These are phyloP conservation scores for Gymnodraco acuticeps DNA, from an alignment of 2,797 vertebrate genomes.

Conservation along the genomic window DNA sequence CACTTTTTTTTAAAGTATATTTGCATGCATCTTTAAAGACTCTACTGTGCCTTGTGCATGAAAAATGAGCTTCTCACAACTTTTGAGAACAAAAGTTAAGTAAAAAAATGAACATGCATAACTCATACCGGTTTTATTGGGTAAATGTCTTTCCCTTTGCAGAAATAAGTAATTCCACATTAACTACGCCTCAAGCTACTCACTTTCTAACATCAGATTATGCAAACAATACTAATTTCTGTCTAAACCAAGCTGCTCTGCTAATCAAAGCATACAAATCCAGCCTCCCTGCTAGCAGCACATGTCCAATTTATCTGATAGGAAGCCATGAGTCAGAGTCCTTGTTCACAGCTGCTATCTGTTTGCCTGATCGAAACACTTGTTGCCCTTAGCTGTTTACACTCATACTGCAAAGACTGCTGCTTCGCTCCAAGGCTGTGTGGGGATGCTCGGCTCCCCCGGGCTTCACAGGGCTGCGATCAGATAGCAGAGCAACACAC, in stretches of 20 bases:
- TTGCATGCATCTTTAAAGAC: slow-evolving; percentile 28
- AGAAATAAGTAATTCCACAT: slow-evolving; percentile 9
- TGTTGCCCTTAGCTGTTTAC: slow-evolving; percentile 84
- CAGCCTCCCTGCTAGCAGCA: slow-evolving; percentile 37
- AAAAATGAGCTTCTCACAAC: slow-evolving; percentile 10
- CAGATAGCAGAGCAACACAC: slow-evolving; percentile 64
- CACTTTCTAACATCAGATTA: slow-evolving; percentile 26
- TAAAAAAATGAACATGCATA: slow-evolving; percentile 22
- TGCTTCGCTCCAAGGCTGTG: slow-evolving; percentile 56
- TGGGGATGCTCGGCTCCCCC: slow-evolving; percentile 67
- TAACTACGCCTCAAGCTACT: slow-evolving; percentile 21
- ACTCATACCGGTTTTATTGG: slow-evolving; percentile 12
- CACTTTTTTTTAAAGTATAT: slow-evolving; percentile 4
- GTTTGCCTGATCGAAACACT: slow-evolving; percentile 73
- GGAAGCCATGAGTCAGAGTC: slow-evolving; percentile 74
- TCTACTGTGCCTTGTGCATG: not conserved
- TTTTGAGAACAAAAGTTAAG: slow-evolving; percentile 6
- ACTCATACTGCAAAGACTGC: slow-evolving; percentile 74
- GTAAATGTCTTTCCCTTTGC: not conserved
- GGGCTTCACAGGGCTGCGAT: slow-evolving; percentile 63
- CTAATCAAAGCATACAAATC: slow-evolving; percentile 32
- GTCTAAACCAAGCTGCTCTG: slow-evolving; percentile 8
- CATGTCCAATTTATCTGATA: slow-evolving; percentile 76
- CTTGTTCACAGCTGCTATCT: slow-evolving; percentile 80
- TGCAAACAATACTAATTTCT: slow-evolving; percentile 18